Base-by-base conservation (phyloP, 2,113 vertebrate species). In the Octodon degus region DNA sequence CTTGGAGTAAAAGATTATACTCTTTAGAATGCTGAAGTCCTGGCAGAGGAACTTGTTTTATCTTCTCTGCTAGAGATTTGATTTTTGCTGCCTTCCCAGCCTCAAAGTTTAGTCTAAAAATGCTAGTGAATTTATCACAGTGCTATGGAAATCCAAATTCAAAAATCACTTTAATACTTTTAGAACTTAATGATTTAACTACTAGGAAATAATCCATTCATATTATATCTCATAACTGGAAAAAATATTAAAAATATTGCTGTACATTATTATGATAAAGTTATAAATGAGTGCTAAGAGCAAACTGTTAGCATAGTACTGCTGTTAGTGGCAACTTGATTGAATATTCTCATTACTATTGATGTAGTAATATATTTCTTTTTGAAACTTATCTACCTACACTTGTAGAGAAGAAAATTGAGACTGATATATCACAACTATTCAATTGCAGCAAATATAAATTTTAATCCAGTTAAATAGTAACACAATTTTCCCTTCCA, bases 61-160 rank as follows among this genome's bases (percentile, higher is more conserved):
- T 83, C 58, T 63, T 97, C 63, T 86, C 88, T 92, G 86, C 94
- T 58, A 91, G 50, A 47, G 55, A 83, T 80, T 92, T 94, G 85
- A 17, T 92, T 74, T 90, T 58, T 91, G 0, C 34, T 95, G 62
- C 40, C 34, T 93, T 96, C 12, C 19, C 12, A 87, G 20, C 37
- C 47, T 85, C 80, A 67, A 50, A 50, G 19, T 76, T 77, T 55
- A 92, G 34, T 80, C n/a, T 50, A 50, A 81, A 16, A 55, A 17
- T 17, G 17, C 27, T 67, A 87, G 50, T 82, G 24, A 17, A 74
- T 83, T 91, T 89, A 50, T 80, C 76, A 79, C 3, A 79, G 2
- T 93, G n/a, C 50, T 63, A 7, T 50, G 87, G 22, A 97, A 91
- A 85, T 55, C 43, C 82, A 47, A 43, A 43, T 76, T 24, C 40